Conservation (phyloP, 2,888 invertebrate genomes). For the Allolobophora icterica region DNA sequence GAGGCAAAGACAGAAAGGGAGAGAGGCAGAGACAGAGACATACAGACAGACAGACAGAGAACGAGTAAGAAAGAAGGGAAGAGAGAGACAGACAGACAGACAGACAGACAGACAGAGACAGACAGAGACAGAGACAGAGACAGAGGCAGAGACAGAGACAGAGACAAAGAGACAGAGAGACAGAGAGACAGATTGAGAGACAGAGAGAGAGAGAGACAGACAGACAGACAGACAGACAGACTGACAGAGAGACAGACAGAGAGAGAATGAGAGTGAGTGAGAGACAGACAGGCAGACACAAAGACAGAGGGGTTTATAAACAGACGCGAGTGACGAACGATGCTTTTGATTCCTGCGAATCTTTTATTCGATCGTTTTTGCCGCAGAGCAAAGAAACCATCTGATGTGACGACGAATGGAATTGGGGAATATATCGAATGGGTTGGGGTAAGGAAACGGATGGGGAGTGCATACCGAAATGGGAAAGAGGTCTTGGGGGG, state of each 20-base stretch:
- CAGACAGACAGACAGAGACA: no score
- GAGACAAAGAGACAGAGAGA: no score
- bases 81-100: no score
- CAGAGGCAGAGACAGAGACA: no score
- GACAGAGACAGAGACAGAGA: no score
- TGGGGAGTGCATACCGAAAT: not conserved
- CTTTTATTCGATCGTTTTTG: not conserved
- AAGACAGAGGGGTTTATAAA: not conserved
- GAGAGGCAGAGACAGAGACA: no score
- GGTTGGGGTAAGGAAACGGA: not conserved
- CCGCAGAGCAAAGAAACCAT: not conserved
- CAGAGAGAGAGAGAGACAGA: not conserved
- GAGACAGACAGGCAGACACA: not conserved
- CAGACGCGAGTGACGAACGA: not conserved
- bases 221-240: constrained; percentile 19
- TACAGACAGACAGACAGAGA: no score
- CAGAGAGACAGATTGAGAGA: no score
- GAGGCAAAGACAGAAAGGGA: no score
- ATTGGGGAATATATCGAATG: not conserved
- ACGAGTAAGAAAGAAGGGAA: no score
- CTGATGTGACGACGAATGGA: not conserved
- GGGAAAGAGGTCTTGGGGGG: not conserved
- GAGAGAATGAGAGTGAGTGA: not conserved
- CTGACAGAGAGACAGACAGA: not conserved
- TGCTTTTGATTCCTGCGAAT: not conserved